Base-by-base conservation (phyloP, 2,888 invertebrate genomes). In the Mythimna pallens region DNA sequence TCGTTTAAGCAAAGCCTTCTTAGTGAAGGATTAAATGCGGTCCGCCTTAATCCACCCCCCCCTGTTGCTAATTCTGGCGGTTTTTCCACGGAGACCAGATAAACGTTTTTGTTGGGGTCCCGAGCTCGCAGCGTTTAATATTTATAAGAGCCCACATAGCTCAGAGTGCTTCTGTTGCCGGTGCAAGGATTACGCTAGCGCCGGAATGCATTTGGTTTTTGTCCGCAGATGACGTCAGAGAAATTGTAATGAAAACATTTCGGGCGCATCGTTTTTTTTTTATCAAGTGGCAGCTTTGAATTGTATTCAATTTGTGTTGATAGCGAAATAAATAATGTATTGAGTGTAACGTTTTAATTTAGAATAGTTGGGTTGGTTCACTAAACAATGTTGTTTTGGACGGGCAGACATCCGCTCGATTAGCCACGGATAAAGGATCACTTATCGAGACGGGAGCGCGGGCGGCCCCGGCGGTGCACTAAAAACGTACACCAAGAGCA, bases 1-100 rank as follows among this genome's bases (percentile, higher is more conserved):
- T 96, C 96, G 96, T 96, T 96, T 96, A 96, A 96, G 95, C 93
- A 96, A 96, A 96, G 96, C 95, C 96, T 95, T 95, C 96, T 96
- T 96, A 96, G 95, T 94, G 95, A 95, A 95, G 96, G 96, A 96
- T 96, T 96, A 96, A 95, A 94, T 94, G 95, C 94, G 96, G 96
- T 93, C 94, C 94, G 93, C 95, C 94, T 93, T 96, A 95, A 96
- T 95, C 95, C 94, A 92, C 94, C 95, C 94, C 30, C 30, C 95
- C 94, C 94, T 90, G 92, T 92, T 94, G 95, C 95, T 96, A 96
- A 96, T 96, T 96, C 95, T 93, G 93, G 92, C 91, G 94, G 95
- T 96, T 96, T 96, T 96, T 96, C 95, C 92, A 91, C 92, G 91
- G 92, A 93, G 94, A 93, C 93, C 94, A 95, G 95, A 96, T 95